Percentiles rank a stretch among this genome's conserved stretches.
phyloP scores from a whole-genome alignment of 1,140 invertebrate genomes.

The Antheraea mylitta region DNA sequence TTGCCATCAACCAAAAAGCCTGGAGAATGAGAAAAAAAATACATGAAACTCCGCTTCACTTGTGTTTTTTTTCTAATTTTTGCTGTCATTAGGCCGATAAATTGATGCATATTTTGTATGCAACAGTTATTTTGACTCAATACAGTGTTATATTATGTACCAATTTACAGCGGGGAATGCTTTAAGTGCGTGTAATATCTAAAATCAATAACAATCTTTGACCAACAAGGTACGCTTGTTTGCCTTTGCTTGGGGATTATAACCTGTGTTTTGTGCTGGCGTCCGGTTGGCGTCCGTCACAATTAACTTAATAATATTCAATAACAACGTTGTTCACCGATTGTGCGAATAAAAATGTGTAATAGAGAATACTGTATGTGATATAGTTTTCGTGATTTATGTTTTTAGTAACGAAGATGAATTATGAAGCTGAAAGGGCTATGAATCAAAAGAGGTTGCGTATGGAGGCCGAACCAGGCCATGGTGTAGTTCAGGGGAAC shows the following conservation, averaged over 20 bases:
- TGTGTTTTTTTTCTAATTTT: constrained; percentile 76
- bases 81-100: constrained; percentile 72
- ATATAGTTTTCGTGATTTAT: constrained; percentile 47
- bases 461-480: constrained; percentile 76
- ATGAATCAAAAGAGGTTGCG: constrained; percentile 77
- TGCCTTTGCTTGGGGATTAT: constrained; percentile 67
- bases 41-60: constrained; percentile 69
- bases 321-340: constrained; percentile 46
- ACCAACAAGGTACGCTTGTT: constrained; percentile 78
- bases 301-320: constrained; percentile 57
- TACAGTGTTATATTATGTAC: constrained; percentile 68
- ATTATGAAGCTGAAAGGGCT: constrained; percentile 77
- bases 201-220: constrained; percentile 77
- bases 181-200: constrained; percentile 67
- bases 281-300: constrained; percentile 78
- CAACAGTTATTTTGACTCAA: constrained; percentile 71
- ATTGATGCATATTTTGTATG: constrained; percentile 74
- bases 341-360: constrained; percentile 39
- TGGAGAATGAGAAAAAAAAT: constrained; percentile 64
- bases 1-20: background rate
- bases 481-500: constrained; percentile 75
- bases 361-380: constrained; percentile 30
- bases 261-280: constrained; percentile 78
- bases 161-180: constrained; percentile 50
- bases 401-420: constrained; percentile 76